phyloP scores from a whole-genome alignment of 2,113 vertebrate genomes.

The Narcine bancroftii region DNA sequence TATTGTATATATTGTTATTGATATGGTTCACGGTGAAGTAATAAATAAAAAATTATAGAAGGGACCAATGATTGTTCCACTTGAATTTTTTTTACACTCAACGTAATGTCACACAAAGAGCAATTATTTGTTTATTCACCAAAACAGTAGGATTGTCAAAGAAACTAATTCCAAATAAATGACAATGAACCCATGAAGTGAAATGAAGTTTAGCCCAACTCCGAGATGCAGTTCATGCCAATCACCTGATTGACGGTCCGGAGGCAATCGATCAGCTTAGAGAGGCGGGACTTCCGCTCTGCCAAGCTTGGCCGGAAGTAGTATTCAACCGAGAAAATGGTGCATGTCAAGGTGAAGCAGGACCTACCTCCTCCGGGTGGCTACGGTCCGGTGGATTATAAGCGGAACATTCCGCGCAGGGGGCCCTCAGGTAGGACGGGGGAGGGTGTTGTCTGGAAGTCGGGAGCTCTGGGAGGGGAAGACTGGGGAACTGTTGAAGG shows the following conservation, averaged over 20 bases:
- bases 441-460: no score
- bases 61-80: no score
- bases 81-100: no score
- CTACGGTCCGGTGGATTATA: conserved; percentile 77
- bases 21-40: no score
- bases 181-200: background rate
- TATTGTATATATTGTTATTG: no score
- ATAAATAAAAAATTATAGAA: no score
- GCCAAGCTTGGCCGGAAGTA: background rate
- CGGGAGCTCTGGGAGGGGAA: no score
- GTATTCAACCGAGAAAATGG: conserved; percentile 58
- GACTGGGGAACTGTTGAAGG: no score
- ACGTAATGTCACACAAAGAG: no score
- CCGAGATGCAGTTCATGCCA: background rate
- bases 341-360: conserved; percentile 92
- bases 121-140: background rate
- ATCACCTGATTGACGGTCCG: background rate
- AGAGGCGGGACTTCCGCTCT: background rate
- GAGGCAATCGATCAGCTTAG: background rate
- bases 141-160: background rate
- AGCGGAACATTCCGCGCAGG: conserved; percentile 77
- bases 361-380: conserved; percentile 87
- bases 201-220: no score
- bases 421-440: conserved; percentile 71
- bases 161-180: background rate